These are phyloP conservation scores for Idaea dimidiata DNA, from an alignment of 2,888 invertebrate genomes.

Conservation along the genomic window DNA sequence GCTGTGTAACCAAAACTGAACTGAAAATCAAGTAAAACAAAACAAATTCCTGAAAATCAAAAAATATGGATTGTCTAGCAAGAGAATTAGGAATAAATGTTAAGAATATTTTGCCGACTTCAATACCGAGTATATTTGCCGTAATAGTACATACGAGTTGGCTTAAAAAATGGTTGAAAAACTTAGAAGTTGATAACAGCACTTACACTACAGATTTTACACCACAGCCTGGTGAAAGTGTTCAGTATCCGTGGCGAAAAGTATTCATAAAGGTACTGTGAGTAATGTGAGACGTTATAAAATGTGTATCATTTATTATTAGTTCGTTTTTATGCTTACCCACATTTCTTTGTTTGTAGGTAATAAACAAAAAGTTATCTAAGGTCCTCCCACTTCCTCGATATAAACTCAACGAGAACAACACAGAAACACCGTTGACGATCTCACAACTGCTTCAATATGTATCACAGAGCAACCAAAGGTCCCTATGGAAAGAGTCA, in stretches of 20 bases:
- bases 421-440: conserved; percentile 82
- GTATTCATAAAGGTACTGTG: conserved; percentile 74
- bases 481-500: conserved; percentile 92
- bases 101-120: conserved; percentile 82
- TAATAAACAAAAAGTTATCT: conserved; percentile 85
- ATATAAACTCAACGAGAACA: conserved; percentile 68
- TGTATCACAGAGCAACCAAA: conserved; percentile 90
- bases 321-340: background rate
- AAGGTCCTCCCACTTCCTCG: conserved; percentile 88
- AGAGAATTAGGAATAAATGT: conserved; percentile 86
- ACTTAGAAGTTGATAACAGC: conserved; percentile 62
- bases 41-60: conserved; percentile 52
- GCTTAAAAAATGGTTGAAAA: conserved; percentile 83
- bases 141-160: conserved; percentile 84
- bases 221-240: conserved; percentile 76
- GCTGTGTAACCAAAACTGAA: conserved; percentile 6
- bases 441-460: conserved; percentile 90
- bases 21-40: conserved; percentile 44
- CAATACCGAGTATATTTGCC: conserved; percentile 80
- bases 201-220: conserved; percentile 68
- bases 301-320: background rate
- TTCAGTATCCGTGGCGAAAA: conserved; percentile 79
- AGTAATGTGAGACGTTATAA: background rate
- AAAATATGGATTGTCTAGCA: conserved; percentile 84
- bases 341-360: conserved; percentile 59